Percentiles rank a stretch among this genome's conserved stretches.
Conservation (phyloP, 2,888 invertebrate genomes). For the Lathronympha strigana region DNA sequence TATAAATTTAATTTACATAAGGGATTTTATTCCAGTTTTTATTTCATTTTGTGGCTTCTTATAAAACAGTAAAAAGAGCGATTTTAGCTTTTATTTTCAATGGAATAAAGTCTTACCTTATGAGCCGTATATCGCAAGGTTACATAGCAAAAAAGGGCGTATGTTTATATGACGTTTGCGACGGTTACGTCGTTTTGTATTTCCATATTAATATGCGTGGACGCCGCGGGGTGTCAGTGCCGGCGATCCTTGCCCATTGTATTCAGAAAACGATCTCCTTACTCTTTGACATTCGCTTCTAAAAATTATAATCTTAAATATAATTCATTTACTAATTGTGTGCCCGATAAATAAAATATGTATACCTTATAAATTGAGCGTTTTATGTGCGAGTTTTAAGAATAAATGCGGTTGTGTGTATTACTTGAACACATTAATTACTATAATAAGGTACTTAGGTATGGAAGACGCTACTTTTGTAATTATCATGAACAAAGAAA, state of each 20-base stretch:
- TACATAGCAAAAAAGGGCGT: neutral
- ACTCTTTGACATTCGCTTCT: constrained; percentile 74
- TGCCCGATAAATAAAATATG: constrained; percentile 44
- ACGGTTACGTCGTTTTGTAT: constrained; percentile 7
- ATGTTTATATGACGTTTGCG: neutral
- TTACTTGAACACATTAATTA: neutral
- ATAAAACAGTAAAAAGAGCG: neutral
- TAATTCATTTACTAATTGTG: constrained; percentile 68
- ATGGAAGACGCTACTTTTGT: no score
- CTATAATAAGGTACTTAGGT: no score
- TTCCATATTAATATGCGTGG: constrained; percentile 50
- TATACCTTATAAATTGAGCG: constrained; percentile 4
- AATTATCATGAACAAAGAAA: no score
- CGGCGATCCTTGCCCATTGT: constrained; percentile 71
- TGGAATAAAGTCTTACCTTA: constrained; percentile 1
- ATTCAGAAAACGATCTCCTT: constrained; percentile 71
- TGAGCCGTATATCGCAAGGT: neutral
- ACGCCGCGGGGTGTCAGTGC: constrained; percentile 70
- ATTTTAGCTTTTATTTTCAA: constrained; percentile 18
- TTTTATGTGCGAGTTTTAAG: neutral
- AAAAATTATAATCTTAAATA: constrained; percentile 76
- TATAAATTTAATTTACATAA: constrained; percentile 80
- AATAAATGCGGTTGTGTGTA: neutral
- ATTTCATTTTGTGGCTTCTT: constrained; percentile 61
- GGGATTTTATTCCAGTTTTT: constrained; percentile 75